Base-by-base conservation (phyloP, 2,888 invertebrate species). In the Thymelicus lineola region DNA sequence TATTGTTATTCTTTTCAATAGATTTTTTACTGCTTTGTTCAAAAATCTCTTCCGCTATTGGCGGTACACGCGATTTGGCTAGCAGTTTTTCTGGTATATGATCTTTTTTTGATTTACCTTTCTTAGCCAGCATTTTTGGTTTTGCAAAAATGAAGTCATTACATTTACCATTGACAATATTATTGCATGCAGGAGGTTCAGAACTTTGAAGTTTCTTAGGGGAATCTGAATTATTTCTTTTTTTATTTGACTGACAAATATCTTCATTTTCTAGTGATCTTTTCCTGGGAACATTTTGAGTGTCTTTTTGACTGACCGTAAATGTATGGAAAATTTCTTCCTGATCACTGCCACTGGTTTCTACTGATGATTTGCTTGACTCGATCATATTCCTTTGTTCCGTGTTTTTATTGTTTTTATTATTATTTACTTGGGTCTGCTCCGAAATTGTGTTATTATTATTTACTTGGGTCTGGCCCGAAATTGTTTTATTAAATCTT, bases 91-190 rank as follows among this genome's bases (percentile, higher is more conserved):
- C 59, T 50, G 62, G 45, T 57, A 60, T 12, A 48, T 60, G 42
- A 66, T 65, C 72, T 63, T 73, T 53, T 46, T 53, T 82, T 4
- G 65, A 60, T 65, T 77, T 80, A 4, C 73, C 68, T 76, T 86
- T 88, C 70, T 75, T 81, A 15, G 82, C 65, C 50, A 89, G 89
- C 61, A 84, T 76, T 63, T 78, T 72, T 17, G 89, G 90, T 74
- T 86, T 88, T 1, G 81, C 77, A 83, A 89, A 89, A 72, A 83
- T 76, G 82, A 88, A 88, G 60, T 84, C 82, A 69, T 80, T 78
- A 0, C 57, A 59, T 79, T 75, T 69, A 36, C 60, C 20, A 58
- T 48, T 46, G 9, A 2, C 60, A 67, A 9, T 45, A 20, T 17
- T 17, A 17, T 15, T 28, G 7, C 20, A 28, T 17, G 17, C 36